A percentile compares a stretch with the other conserved stretches of the same genome.
Conservation (phyloP, 2,113 vertebrate genomes). For the Numenius arquata region DNA sequence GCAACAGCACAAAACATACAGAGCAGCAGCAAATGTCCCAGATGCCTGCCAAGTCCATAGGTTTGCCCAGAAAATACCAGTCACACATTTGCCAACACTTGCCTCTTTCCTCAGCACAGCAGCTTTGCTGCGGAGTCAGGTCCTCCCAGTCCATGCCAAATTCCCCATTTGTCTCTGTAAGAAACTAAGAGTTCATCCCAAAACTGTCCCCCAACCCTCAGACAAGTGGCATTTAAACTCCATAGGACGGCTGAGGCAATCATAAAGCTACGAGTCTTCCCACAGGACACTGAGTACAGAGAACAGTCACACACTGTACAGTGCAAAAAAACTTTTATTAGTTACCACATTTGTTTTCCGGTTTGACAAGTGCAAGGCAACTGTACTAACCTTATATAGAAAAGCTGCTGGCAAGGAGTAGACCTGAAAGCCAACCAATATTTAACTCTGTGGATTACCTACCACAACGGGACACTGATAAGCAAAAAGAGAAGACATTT, state of each 20-base stretch:
- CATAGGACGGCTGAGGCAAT: background rate
- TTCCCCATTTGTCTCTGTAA: background rate
- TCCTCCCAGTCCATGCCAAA: background rate
- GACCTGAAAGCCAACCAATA: background rate
- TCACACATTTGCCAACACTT: background rate
- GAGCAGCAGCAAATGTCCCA: background rate
- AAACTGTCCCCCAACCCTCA: background rate
- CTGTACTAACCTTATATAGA: slow-evolving; percentile 21
- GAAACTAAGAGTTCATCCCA: background rate
- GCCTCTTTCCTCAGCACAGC: background rate
- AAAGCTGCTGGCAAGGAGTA: background rate
- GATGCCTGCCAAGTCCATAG: background rate
- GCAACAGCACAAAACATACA: background rate
- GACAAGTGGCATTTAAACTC: background rate
- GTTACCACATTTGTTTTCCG: slow-evolving; percentile 5
- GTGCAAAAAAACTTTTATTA: slow-evolving; percentile 14
- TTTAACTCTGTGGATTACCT: background rate
- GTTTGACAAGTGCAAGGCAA: slow-evolving; percentile 52
- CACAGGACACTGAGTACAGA: background rate
- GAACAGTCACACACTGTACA: background rate
- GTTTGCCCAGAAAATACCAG: slow-evolving; percentile 15
- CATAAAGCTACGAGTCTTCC: background rate
- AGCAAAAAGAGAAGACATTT: background rate
- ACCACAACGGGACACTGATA: background rate
- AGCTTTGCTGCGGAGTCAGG: background rate